Conservation (phyloP, 2,888 invertebrate genomes). For the Biston betularia region DNA sequence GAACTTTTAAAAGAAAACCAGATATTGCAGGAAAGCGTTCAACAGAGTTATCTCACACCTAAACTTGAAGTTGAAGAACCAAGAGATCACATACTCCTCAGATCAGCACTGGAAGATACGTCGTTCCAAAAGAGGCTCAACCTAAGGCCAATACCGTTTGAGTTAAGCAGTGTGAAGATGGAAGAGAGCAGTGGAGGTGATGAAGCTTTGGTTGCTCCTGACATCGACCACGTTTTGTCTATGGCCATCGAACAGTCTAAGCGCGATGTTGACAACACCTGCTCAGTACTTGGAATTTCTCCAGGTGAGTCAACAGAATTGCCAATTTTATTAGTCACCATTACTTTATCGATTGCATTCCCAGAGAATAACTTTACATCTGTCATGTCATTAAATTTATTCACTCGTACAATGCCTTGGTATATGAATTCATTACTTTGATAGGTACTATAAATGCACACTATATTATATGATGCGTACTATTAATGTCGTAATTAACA, state of each 20-base stretch:
- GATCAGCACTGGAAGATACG: constrained; percentile 94
- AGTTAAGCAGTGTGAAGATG: constrained; percentile 88
- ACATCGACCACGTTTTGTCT: constrained; percentile 93
- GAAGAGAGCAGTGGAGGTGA: constrained; percentile 88
- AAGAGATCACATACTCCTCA: constrained; percentile 90
- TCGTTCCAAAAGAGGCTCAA: constrained; percentile 94
- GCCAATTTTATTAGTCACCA: constrained; percentile 46
- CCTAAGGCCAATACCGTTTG: constrained; percentile 91
- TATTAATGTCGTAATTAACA: constrained; percentile 56
- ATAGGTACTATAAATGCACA: constrained; percentile 43
- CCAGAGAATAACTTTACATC: constrained; percentile 44
- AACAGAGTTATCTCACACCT: constrained; percentile 77
- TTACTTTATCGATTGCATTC: constrained; percentile 42
- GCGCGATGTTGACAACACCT: constrained; percentile 94
- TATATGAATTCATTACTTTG: constrained; percentile 57
- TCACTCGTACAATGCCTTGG: constrained; percentile 49
- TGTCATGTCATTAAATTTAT: constrained; percentile 41
- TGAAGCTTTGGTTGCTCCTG: constrained; percentile 88
- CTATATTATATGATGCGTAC: constrained; percentile 39
- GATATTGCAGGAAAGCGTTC: constrained; percentile 79
- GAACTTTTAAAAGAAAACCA: constrained; percentile 86
- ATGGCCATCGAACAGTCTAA: constrained; percentile 95
- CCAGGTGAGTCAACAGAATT: constrained; percentile 89
- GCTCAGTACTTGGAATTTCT: constrained; percentile 94
- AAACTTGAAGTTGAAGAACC: constrained; percentile 86